These are phyloP conservation scores for Diuraphis noxia DNA, from an alignment of 1,140 invertebrate species.

Conservation along the genomic window DNA sequence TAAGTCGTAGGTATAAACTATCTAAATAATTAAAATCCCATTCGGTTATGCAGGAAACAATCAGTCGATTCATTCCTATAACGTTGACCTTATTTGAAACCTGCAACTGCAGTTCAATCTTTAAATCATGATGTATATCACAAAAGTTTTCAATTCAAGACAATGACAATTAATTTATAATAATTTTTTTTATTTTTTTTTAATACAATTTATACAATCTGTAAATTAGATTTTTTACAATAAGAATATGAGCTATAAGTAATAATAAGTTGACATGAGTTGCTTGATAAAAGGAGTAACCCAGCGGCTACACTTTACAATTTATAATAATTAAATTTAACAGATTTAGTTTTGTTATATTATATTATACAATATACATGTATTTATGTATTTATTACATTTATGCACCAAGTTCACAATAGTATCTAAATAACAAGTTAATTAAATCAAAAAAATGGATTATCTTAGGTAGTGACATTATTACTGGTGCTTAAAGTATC, in stretches of 20 bases:
- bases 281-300: too few species aligned
- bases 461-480: too few species aligned
- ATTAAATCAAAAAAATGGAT: too few species aligned
- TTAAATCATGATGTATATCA: not conserved
- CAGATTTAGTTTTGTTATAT: not conserved
- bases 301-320: too few species aligned
- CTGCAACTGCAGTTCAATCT: not conserved
- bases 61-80: not conserved
- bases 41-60: not conserved
- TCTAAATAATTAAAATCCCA: conserved; percentile 15
- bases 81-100: not conserved
- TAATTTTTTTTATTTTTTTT: too few species aligned
- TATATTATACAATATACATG: not conserved
- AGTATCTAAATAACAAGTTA: not conserved
- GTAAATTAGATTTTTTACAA: too few species aligned
- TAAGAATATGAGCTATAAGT: too few species aligned
- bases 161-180: not conserved
- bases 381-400: not conserved
- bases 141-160: not conserved
- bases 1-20: not conserved
- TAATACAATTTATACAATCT: too few species aligned
- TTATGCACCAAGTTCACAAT: not conserved
- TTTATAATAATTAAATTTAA: too few species aligned
- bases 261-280: too few species aligned
- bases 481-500: too few species aligned